These are phyloP conservation scores for Dasyurus viverrinus DNA, from an alignment of 2,113 vertebrate species.

Conservation along the genomic window DNA sequence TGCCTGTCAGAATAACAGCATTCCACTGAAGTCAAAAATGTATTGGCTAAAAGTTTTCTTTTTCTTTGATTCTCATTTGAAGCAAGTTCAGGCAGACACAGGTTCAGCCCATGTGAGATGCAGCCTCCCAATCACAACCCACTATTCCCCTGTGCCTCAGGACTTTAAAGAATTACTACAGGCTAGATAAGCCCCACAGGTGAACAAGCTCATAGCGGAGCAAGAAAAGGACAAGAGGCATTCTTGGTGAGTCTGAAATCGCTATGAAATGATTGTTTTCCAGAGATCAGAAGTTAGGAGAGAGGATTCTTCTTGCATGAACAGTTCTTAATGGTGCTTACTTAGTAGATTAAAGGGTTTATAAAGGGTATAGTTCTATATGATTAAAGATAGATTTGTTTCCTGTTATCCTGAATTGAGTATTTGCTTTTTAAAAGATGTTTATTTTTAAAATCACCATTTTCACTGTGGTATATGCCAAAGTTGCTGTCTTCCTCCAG, in stretches of 20 bases:
- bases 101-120: constrained; percentile 75
- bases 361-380: not conserved
- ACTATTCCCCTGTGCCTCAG: constrained; percentile 49
- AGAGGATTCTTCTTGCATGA: not conserved
- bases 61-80: constrained; percentile 14
- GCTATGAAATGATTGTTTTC: not conserved
- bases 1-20: constrained; percentile 39
- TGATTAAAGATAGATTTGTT: not conserved
- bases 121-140: constrained; percentile 81
- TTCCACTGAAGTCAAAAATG: constrained; percentile 75
- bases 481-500: not conserved
- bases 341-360: not conserved
- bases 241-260: constrained; percentile 55
- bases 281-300: not conserved
- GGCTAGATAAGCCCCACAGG: constrained; percentile 35
- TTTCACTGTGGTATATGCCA: constrained; percentile 17
- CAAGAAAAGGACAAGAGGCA: not conserved
- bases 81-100: constrained; percentile 80
- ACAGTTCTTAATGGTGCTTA: not conserved
- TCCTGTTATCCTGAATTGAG: constrained; percentile 19
- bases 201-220: not conserved
- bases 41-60: constrained; percentile 70
- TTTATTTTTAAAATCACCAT: not conserved
- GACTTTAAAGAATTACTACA: constrained; percentile 57
- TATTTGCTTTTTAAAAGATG: constrained; percentile 7